Base-by-base conservation (phyloP, 1,140 invertebrate species). In the Monomorium pharaonis region DNA sequence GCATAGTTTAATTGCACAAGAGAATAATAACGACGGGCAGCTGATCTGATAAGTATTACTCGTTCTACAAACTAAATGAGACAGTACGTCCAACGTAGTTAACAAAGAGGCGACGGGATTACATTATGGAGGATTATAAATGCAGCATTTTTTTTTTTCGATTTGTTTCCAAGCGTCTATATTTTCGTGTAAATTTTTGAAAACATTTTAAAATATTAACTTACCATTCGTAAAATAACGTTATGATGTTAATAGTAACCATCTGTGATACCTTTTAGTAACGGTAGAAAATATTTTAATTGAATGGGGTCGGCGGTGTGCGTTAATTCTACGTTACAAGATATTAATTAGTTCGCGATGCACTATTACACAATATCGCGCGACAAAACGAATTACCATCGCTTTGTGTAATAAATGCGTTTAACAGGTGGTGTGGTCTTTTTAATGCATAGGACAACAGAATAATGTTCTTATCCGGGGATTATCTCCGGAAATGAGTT, bases 401-500 rank as follows among this genome's bases (percentile, higher is more conserved):
- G 49, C 67, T 58, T 58, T 72, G 24, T 58, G 18, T 56, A 72
- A 72, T 56, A 70, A 56, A 81, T 63, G 24, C 51, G 37, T n/a
- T 80, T 80, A 85, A 65, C 47, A 85, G 47, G 60, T 85, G 47
- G 58, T 37, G 62, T 37, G 62, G 62, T 44, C 67, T 80, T 85
- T 85, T 85, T 80, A 85, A 85, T 67, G 75, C 49, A 44, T 33
- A 42, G 37, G 49, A 47, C 60, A 80, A 78, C 76, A 18, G 24
- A 44, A 51, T 80, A 80, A 85, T 78, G 75, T 78, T 85, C 84
- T 80, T 85, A 77, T 67, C 74, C 37, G 14, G 7, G 62, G 84
- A 85, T 85, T 85, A 85, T 85, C 84, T 81, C 37, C 27, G 74
- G 75, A 85, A 85, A 65, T 85, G 78, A 77, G 84, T 85, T 80